Evolutionary conservation across 1,140 invertebrate species (phyloP).

Genomic region (Drosophila pachea): DNA sequence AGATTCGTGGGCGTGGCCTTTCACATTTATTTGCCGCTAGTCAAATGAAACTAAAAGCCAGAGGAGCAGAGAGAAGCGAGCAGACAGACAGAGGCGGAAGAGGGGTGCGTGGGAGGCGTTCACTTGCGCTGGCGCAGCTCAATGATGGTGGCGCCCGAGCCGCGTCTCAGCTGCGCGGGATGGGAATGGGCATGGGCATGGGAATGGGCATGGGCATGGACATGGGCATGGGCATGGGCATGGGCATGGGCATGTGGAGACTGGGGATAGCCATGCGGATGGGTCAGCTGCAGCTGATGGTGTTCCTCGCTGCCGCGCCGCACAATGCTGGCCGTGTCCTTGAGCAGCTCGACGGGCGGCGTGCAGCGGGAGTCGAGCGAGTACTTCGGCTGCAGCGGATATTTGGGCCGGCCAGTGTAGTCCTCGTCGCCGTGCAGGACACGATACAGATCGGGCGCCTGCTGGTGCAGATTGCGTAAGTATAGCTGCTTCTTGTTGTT

Average conservation of each 20-base stretch:
- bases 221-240: slow-evolving; percentile 38
- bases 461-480: slow-evolving; percentile 84
- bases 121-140: slow-evolving; percentile 65
- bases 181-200: slow-evolving; percentile 47
- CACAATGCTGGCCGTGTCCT: slow-evolving; percentile 79
- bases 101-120: not conserved
- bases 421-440: slow-evolving; percentile 81
- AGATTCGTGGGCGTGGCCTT: slow-evolving; percentile 42
- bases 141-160: slow-evolving; percentile 59
- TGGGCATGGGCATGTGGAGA: no score
- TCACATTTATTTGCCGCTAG: slow-evolving; percentile 76
- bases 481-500: slow-evolving; percentile 85
- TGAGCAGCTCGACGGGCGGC: slow-evolving; percentile 74
- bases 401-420: slow-evolving; percentile 42
- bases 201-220: slow-evolving; percentile 21
- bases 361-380: slow-evolving; percentile 68
- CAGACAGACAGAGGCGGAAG: not conserved
- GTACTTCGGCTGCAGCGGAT: slow-evolving; percentile 65
- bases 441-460: slow-evolving; percentile 87
- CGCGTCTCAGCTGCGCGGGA: slow-evolving; percentile 46
- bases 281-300: slow-evolving; percentile 35
- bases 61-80: slow-evolving; percentile 16
- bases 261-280: no score
- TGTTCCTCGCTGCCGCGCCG: slow-evolving; percentile 82
- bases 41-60: slow-evolving; percentile 79